Base-by-base conservation (phyloP, 1,140 invertebrate genomes). In the Zaprionus tsacasi region DNA sequence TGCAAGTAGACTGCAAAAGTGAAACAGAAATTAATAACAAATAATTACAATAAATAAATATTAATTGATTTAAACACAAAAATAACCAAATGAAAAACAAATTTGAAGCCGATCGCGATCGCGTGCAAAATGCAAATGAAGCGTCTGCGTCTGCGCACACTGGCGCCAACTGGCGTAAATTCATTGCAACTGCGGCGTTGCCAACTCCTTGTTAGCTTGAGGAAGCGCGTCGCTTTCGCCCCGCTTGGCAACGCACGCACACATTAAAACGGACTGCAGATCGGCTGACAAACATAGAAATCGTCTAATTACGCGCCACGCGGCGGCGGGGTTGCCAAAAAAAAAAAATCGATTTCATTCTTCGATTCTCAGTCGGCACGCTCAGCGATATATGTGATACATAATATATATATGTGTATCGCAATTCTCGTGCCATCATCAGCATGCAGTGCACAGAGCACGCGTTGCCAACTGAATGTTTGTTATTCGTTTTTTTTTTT, bases 1-100 rank as follows among this genome's bases (percentile, higher is more conserved):
- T 91, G 73, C 43, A 92, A 64, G 43, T 82, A 91, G 25, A 75
- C 91, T 92, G 73, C 1, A 91, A 86, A 91, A 86, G 17, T 7
- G 43, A 60, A 48, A n/a, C 0, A 17, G 10, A 50, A 21, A 21
- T 50, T 11, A 63, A 43, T 0, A 63, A 60, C 6, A 58, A 21
- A 27, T 1, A 40, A 13, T 38, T 21, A 43, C 21, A 21, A 58
- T 40, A 56, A 61, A 58, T 40, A 64, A 52, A 33, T 70, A 48
- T 36, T 15, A 0, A 48, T 38, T 13, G 0, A 35, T 48, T 33
- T 33, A 33, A 33, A 6, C 5, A 33, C 5, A 1, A 33, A 1
- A 33, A 33, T 33, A 2, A 7, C 3, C 13, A 43, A 43, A 43
- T n/a, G 1, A 56, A 57, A 40, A 45, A 50, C 15, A 17, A 33